phyloP scores from a whole-genome alignment of 1,140 invertebrate species.

The Bathynomus jamesi region DNA sequence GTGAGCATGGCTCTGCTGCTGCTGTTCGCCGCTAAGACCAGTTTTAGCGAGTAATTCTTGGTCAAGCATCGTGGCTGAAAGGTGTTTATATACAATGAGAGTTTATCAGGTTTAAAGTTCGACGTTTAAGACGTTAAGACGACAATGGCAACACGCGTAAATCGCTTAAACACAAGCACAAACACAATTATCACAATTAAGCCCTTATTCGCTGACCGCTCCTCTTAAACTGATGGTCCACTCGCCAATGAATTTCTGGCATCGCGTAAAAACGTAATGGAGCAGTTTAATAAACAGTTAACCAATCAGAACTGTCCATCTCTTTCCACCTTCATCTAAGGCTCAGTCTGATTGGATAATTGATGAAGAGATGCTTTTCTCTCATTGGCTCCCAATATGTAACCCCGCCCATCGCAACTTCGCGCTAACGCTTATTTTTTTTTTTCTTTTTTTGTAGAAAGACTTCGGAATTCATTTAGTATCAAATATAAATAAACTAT shows the following conservation, averaged over 20 bases:
- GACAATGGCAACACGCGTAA: too few relatives aligned
- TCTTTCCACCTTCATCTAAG: slow-evolving; percentile 6
- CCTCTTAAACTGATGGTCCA: neutral
- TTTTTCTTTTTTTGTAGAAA: too few relatives aligned
- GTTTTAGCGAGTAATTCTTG: slow-evolving; percentile 31
- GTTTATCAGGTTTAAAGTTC: too few relatives aligned
- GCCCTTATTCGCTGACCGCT: too few relatives aligned
- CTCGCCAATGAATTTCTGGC: slow-evolving; percentile 9
- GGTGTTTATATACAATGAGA: too few relatives aligned
- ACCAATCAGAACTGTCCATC: slow-evolving; percentile 21
- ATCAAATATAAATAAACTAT: too few relatives aligned
- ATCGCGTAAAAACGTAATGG: slow-evolving; percentile 25
- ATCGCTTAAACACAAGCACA: too few relatives aligned
- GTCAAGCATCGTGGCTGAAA: slow-evolving; percentile 24
- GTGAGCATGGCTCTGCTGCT: slow-evolving; percentile 20
- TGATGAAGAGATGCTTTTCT: neutral
- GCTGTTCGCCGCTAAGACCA: slow-evolving; percentile 22
- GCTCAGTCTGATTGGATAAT: slow-evolving; percentile 25
- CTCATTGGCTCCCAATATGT: slow-evolving; percentile 10
- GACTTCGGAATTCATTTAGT: too few relatives aligned
- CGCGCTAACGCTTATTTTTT: slow-evolving; percentile 4
- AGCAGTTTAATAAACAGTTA: slow-evolving; percentile 21
- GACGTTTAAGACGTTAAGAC: too few relatives aligned
- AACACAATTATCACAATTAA: too few relatives aligned
- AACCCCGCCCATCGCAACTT: slow-evolving; percentile 9